phyloP scores from a whole-genome alignment of 2,888 invertebrate genomes.

The Vesta saturnalis region DNA sequence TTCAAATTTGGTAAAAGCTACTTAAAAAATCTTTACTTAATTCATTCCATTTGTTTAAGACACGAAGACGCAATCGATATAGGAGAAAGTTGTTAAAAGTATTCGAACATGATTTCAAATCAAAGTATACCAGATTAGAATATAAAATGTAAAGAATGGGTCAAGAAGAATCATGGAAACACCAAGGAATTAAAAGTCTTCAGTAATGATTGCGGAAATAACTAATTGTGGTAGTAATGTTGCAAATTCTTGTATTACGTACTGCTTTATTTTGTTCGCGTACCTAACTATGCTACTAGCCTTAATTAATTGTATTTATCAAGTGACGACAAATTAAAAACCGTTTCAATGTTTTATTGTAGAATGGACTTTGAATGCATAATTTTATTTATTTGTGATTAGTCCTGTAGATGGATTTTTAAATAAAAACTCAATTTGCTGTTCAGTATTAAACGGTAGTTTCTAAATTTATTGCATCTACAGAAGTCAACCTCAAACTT shows the following conservation, averaged over 20 bases:
- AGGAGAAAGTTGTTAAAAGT: conserved; percentile 30
- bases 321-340: no score
- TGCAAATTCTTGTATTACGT: not conserved
- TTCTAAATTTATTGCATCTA: conserved; percentile 17
- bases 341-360: no score
- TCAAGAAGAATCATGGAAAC: conserved; percentile 30
- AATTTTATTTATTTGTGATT: no score
- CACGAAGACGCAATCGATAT: conserved; percentile 16
- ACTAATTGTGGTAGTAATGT: conserved; percentile 25
- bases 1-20: not conserved
- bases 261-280: not conserved
- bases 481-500: not conserved
- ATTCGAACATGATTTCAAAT: conserved; percentile 24
- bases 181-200: conserved; percentile 22
- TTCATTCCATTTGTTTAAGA: conserved; percentile 13
- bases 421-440: not conserved
- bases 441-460: conserved; percentile 19
- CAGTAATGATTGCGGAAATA: conserved; percentile 24
- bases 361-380: no score
- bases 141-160: conserved; percentile 30
- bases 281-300: no score
- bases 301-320: not conserved
- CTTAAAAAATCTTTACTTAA: not conserved
- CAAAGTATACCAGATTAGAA: conserved; percentile 25
- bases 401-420: not conserved